Percentiles rank a stretch among this genome's conserved stretches.
Evolutionary conservation across 2,888 invertebrate genomes (phyloP).

Genomic region (Callimorpha dominula): DNA sequence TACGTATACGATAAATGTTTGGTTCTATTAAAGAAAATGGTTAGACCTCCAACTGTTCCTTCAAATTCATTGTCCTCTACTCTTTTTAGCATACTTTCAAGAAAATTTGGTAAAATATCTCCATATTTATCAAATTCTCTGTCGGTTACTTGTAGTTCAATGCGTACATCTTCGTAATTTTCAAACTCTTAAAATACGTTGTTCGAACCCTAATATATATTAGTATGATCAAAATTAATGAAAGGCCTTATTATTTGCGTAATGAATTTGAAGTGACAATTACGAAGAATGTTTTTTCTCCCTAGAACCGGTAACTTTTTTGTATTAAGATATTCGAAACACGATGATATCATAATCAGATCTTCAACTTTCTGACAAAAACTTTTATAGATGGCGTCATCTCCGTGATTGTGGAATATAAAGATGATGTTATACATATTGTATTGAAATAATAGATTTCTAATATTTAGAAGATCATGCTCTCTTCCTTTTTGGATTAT

Average conservation of each 20-base stretch:
- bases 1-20: constrained; percentile 40
- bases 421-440: constrained; percentile 28
- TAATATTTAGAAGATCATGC: constrained; percentile 37
- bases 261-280: constrained; percentile 48
- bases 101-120: constrained; percentile 37
- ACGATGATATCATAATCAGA: constrained; percentile 28
- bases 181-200: constrained; percentile 49
- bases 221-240: constrained; percentile 45
- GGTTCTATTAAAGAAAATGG: background rate
- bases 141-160: constrained; percentile 45
- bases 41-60: constrained; percentile 42
- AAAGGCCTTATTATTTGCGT: constrained; percentile 54
- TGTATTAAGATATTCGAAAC: constrained; percentile 19
- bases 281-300: constrained; percentile 14
- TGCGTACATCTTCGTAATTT: constrained; percentile 38
- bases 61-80: constrained; percentile 48
- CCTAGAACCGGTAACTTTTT: constrained; percentile 10
- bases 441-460: constrained; percentile 41
- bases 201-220: constrained; percentile 46
- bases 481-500: constrained; percentile 42
- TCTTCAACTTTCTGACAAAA: constrained; percentile 39
- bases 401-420: constrained; percentile 14
- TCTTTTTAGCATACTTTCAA: constrained; percentile 42
- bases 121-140: constrained; percentile 51
- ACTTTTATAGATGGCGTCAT: constrained; percentile 30